Conservation (phyloP, 2,113 vertebrate species). For the Brachirus orientalis region DNA sequence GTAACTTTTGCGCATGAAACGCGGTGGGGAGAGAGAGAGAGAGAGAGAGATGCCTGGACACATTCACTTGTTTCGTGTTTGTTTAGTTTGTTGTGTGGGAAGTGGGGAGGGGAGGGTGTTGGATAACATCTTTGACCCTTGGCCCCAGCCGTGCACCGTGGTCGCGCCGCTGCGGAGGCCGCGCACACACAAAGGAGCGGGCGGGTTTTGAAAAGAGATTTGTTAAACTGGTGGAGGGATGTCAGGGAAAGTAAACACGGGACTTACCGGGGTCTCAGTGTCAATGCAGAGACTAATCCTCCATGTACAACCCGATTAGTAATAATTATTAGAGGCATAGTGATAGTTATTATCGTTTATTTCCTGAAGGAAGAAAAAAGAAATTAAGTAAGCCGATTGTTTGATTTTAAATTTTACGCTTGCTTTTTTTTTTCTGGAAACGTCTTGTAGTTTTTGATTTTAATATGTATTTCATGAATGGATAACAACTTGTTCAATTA, state of each 20-base stretch:
- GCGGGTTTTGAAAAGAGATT: conserved; percentile 56
- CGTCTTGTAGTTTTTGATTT: no score
- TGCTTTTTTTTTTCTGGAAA: no score
- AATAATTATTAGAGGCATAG: no score
- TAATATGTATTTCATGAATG: no score
- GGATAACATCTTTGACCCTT: conserved; percentile 73
- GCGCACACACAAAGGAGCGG: conserved; percentile 60
- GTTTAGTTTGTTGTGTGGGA: neutral
- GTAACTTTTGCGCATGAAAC: neutral
- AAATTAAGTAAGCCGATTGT: no score
- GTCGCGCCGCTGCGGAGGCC: conserved; percentile 58
- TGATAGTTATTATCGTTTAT: no score
- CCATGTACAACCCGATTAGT: conserved; percentile 6
- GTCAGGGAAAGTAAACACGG: conserved; percentile 68
- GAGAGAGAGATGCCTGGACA: neutral
- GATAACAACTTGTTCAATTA: no score
- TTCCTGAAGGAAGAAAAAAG: no score
- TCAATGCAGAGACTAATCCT: conserved; percentile 59
- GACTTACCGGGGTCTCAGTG: conserved; percentile 63
- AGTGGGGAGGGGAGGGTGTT: neutral
- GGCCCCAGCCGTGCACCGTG: conserved; percentile 37
- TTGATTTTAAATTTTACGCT: no score
- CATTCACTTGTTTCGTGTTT: neutral
- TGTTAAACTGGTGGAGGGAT: conserved; percentile 68
- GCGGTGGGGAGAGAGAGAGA: neutral